A percentile compares a stretch with the other conserved stretches of the same genome.
Conservation (phyloP, 2,113 vertebrate species). For the Lepus timidus region DNA sequence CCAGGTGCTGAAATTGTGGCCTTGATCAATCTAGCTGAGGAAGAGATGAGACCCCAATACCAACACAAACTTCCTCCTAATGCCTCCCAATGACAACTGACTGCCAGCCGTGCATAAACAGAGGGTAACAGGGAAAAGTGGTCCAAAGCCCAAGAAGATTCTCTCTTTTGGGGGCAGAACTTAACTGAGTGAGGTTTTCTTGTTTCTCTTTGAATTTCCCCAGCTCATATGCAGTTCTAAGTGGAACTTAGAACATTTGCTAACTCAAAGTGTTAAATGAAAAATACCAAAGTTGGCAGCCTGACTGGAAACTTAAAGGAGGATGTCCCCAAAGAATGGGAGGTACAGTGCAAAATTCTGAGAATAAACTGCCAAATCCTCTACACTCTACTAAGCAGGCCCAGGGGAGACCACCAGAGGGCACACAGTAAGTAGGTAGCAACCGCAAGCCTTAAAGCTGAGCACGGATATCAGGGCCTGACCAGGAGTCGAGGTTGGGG, state of each 20-base stretch:
- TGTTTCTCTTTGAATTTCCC: neutral
- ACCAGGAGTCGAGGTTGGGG: too few species aligned
- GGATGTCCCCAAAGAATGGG: neutral
- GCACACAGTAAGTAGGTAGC: accelerated
- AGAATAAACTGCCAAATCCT: neutral
- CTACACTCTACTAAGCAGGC: neutral
- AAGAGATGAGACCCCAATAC: neutral
- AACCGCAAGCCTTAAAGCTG: neutral
- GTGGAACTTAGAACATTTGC: neutral
- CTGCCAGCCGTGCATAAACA: neutral
- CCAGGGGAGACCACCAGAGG: too few species aligned
- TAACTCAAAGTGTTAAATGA: neutral
- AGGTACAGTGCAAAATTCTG: too few species aligned
- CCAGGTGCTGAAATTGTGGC: neutral
- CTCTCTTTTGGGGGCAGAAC: neutral
- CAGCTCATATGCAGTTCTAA: neutral
- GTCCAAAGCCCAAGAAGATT: neutral
- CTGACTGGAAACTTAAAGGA: neutral
- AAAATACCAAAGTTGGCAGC: neutral
- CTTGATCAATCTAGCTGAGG: neutral
- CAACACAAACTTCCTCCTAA: neutral
- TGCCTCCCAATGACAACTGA: neutral
- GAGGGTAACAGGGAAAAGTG: neutral
- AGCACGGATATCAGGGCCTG: neutral
- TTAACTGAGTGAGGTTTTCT: neutral